Percentiles rank a stretch among this genome's conserved stretches.
These are phyloP conservation scores for Myotis findleyi DNA, from an alignment of 2,797 vertebrate genomes.

Conservation along the genomic window DNA sequence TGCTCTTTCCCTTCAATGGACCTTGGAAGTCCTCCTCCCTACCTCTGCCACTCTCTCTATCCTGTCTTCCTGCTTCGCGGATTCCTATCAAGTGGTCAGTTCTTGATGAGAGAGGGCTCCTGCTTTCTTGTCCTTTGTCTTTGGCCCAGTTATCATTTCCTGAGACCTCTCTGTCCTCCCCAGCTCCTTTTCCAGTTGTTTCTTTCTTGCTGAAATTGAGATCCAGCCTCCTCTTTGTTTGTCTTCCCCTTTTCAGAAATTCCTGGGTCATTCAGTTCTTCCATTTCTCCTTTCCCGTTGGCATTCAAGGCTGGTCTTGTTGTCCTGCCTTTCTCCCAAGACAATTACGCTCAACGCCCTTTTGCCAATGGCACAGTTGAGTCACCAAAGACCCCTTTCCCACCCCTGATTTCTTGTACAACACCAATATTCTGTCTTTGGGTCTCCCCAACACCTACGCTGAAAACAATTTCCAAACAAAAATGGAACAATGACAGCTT, in stretches of 20 bases:
- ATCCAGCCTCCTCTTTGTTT: not conserved
- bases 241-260: not conserved
- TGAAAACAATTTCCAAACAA: not conserved
- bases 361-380: not conserved
- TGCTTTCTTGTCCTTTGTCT: not conserved
- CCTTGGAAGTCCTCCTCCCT: not conserved
- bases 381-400: not conserved
- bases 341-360: not conserved
- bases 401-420: not conserved
- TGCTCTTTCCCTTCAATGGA: not conserved
- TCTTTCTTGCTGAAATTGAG: not conserved
- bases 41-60: not conserved
- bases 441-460: not conserved
- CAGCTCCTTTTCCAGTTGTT: not conserved
- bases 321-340: not conserved
- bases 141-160: not conserved
- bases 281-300: not conserved
- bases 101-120: not conserved
- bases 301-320: not conserved
- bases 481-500: not conserved
- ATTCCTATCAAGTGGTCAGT: not conserved
- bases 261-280: not conserved
- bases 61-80: not conserved
- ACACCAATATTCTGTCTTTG: not conserved
- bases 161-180: not conserved